Evolutionary conservation across 1,140 invertebrate genomes (phyloP).

Genomic region (Drosophila persimilis): DNA sequence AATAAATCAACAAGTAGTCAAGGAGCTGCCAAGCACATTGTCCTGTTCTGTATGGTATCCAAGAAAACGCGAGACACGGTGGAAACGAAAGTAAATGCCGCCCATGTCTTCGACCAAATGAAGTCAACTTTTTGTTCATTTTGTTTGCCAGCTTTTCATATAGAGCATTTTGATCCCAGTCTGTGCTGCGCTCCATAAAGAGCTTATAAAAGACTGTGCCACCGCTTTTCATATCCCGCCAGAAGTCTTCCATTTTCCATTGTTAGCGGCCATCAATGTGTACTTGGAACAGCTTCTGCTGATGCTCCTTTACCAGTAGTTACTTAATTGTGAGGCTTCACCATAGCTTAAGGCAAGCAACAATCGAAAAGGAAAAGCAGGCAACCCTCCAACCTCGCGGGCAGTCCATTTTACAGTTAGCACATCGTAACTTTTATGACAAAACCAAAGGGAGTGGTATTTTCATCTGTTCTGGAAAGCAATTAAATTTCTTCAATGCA

Average conservation of each 20-base stretch:
- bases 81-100: slow-evolving; percentile 41
- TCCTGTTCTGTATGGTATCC: slow-evolving; percentile 3
- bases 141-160: slow-evolving; percentile 49
- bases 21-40: background rate
- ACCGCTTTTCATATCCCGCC: slow-evolving; percentile 23
- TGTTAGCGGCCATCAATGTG: slow-evolving; percentile 42
- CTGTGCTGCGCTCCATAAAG: slow-evolving; percentile 24
- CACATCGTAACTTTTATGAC: slow-evolving; percentile 46
- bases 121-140: slow-evolving; percentile 59
- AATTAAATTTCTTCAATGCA: slow-evolving; percentile 22
- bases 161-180: slow-evolving; percentile 29
- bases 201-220: slow-evolving; percentile 21
- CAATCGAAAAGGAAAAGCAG: slow-evolving; percentile 37
- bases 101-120: slow-evolving; percentile 41
- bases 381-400: slow-evolving; percentile 35
- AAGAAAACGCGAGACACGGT: slow-evolving; percentile 1
- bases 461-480: slow-evolving; percentile 8
- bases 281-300: slow-evolving; percentile 13
- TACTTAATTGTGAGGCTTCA: slow-evolving; percentile 46
- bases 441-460: slow-evolving; percentile 31
- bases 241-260: slow-evolving; percentile 37
- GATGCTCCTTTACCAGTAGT: slow-evolving; percentile 33
- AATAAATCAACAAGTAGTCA: too few species aligned
- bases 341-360: slow-evolving; percentile 9
- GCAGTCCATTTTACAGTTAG: slow-evolving; percentile 34